Percentiles rank a stretch among this genome's conserved stretches.
phyloP scores from a whole-genome alignment of 2,113 vertebrate species.

The Girardinichthys multiradiatus region DNA sequence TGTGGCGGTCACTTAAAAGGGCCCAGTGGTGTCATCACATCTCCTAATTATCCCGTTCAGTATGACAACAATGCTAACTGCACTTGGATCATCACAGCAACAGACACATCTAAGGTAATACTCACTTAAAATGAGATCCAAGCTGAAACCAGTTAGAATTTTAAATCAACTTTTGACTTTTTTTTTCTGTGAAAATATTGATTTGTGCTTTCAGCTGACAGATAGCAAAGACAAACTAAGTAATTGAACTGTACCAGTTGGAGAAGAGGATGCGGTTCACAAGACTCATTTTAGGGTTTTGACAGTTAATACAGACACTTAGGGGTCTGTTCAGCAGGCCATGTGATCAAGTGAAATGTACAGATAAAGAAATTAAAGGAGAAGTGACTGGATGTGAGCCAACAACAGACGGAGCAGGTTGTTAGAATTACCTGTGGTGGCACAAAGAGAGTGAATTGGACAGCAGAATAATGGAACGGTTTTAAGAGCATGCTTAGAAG shows the following conservation, averaged over 20 bases:
- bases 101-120: constrained; percentile 90
- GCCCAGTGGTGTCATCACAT: constrained; percentile 92
- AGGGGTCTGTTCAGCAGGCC: constrained; percentile 22
- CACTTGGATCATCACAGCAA: constrained; percentile 96
- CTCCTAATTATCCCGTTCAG: constrained; percentile 96
- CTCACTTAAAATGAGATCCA: background rate
- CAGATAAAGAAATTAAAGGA: constrained; percentile 28
- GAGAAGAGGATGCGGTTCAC: constrained; percentile 12
- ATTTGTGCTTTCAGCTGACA: constrained; percentile 2
- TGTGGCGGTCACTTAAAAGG: constrained; percentile 92
- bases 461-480: constrained; percentile 49
- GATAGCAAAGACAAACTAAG: constrained; percentile 8
- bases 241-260: constrained; percentile 30
- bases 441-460: constrained; percentile 23
- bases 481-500: constrained; percentile 52
- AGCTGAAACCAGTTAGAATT: background rate
- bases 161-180: background rate
- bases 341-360: constrained; percentile 27
- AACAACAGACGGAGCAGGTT: constrained; percentile 44
- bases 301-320: constrained; percentile 43
- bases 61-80: constrained; percentile 99
- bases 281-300: constrained; percentile 38
- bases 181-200: too few species aligned
- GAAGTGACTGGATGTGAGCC: constrained; percentile 30
- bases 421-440: constrained; percentile 54